Evolutionary conservation across 2,888 invertebrate species (phyloP).

Genomic region (Caenorhabditis sp.): DNA sequence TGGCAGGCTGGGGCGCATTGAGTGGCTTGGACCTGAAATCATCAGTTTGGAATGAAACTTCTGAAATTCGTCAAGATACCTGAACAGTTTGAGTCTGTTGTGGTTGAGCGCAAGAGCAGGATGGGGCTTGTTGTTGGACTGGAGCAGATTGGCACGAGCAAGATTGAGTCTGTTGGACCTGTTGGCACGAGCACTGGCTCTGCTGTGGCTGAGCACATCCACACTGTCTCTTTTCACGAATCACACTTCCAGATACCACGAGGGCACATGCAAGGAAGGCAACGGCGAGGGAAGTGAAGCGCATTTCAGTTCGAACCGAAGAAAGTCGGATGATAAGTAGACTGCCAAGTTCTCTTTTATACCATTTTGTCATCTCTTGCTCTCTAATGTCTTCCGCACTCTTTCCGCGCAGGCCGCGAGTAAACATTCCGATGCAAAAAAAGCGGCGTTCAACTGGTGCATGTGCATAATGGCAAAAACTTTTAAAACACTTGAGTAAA

Average conservation of each 20-base stretch:
- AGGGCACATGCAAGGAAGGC: slow-evolving; percentile 61
- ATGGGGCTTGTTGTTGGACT: slow-evolving; percentile 64
- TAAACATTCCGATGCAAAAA: slow-evolving; percentile 48
- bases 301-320: slow-evolving; percentile 47
- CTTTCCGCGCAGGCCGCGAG: slow-evolving; percentile 36
- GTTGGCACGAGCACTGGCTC: slow-evolving; percentile 69
- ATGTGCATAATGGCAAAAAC: slow-evolving; percentile 32
- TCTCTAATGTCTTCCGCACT: slow-evolving; percentile 39
- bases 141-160: slow-evolving; percentile 73
- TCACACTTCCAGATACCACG: slow-evolving; percentile 70
- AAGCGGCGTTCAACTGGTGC: slow-evolving; percentile 38
- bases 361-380: slow-evolving; percentile 5
- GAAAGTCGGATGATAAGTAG: slow-evolving; percentile 42
- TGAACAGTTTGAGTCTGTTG: slow-evolving; percentile 66
- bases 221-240: slow-evolving; percentile 75
- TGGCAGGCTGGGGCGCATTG: slow-evolving; percentile 63
- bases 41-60: not conserved
- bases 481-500: slow-evolving; percentile 58
- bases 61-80: slow-evolving; percentile 26
- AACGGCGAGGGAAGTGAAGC: slow-evolving; percentile 60
- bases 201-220: slow-evolving; percentile 69
- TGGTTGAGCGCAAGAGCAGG: slow-evolving; percentile 69
- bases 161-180: slow-evolving; percentile 66
- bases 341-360: slow-evolving; percentile 34
- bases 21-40: slow-evolving; percentile 26